Evolutionary conservation across 2,797 vertebrate species (phyloP), one percentile per base, ranked within the genome.

Genomic region (Spheniscus humboldti): DNA sequence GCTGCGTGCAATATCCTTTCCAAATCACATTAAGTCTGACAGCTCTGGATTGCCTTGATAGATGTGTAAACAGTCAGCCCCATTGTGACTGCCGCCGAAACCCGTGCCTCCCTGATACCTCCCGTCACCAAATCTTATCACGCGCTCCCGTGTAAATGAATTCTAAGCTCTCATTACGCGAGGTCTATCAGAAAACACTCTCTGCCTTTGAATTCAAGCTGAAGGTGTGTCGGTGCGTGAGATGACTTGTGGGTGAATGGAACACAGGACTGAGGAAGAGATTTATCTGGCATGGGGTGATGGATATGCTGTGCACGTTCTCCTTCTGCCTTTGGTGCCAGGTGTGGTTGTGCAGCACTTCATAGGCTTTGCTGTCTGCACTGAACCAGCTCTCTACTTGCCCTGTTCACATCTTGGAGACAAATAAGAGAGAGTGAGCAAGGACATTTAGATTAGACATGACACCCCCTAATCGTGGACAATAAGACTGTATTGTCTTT

Each of bases 401-500:
- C 59, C 93, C 37, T 71, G 37, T 47, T 77, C 68, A 10, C 53
- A 52, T 35, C 72, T 69, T 53, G 62, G 78, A 93, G 64, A 41
- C 81, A 86, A 68, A 68, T 73, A 80, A 45, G 39, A 72, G 35
- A 71, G 28, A 67, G 68, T 63, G 64, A 92, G 86, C 52, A 79
- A 76, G 69, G 88, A 85, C 45, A 75, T 94, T 96, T 88, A 72
- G 79, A 67, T 95, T 57, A 83, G 52, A 86, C 47, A 57, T 90
- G 78, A 93, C 84, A 56, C 64, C 81, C 64, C 72, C 90, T 94
- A 62, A 88, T 94, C 6, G 1, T 28, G 62, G 81, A 83, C 80
- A 72, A 66, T 93, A 92, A 95, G 95, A 63, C 41, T 74, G 73
- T 80, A 72, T 80, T 53, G n/a, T 55, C 47, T 37, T 52, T 47